phyloP scores from a whole-genome alignment of 2,113 vertebrate species.

The Stegostoma tigrinum region DNA sequence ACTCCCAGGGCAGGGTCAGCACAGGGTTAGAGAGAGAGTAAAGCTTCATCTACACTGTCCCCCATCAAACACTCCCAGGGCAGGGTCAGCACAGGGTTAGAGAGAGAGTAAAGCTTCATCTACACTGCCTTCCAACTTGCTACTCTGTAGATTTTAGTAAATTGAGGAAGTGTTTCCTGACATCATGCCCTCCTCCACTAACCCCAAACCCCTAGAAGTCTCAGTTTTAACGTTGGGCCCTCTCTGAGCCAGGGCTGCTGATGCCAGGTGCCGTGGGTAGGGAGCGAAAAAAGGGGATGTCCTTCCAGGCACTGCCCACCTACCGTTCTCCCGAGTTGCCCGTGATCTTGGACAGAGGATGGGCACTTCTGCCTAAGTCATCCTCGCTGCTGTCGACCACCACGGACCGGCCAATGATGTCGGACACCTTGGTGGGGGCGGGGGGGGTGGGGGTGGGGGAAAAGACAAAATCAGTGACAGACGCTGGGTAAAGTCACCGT shows the following conservation, averaged over 20 bases:
- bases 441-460: too few species aligned
- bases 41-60: not conserved
- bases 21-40: not conserved
- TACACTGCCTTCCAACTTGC: too few species aligned
- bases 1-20: not conserved
- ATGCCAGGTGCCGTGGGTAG: too few species aligned
- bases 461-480: not conserved
- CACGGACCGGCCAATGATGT: slow-evolving; percentile 82
- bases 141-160: too few species aligned
- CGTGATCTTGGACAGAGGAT: slow-evolving; percentile 65
- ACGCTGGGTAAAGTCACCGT: not conserved
- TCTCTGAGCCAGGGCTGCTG: too few species aligned
- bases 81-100: not conserved
- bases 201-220: too few species aligned
- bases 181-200: too few species aligned
- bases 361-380: slow-evolving; percentile 69
- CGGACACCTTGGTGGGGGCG: slow-evolving; percentile 62
- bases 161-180: too few species aligned
- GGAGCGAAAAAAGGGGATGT: too few species aligned
- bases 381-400: slow-evolving; percentile 76
- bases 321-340: slow-evolving; percentile 81
- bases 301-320: slow-evolving; percentile 14
- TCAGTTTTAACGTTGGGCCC: too few species aligned
- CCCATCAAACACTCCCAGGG: not conserved
- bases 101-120: not conserved